A percentile compares a stretch with the other conserved stretches of the same genome.
These are phyloP conservation scores for Sorex maritimensis DNA, from an alignment of 2,797 vertebrate species.

Conservation along the genomic window DNA sequence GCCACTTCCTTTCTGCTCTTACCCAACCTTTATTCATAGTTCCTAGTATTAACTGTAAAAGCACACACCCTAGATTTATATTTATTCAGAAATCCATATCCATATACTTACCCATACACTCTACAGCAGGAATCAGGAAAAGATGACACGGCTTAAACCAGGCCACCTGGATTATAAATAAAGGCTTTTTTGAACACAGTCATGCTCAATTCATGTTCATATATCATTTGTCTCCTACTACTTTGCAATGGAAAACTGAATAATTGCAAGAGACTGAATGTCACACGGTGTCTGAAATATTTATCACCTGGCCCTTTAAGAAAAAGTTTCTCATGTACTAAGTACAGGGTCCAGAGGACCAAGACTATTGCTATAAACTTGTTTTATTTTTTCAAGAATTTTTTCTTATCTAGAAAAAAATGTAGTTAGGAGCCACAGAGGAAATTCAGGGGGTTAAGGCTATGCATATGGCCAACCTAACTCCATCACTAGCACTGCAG, in stretches of 20 bases:
- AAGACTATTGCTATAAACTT: background rate
- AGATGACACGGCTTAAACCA: background rate
- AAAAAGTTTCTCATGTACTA: background rate
- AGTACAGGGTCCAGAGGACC: background rate
- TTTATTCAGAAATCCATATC: background rate
- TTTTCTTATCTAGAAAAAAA: too few relatives aligned
- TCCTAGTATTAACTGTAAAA: background rate
- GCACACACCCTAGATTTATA: background rate
- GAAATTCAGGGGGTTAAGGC: too few relatives aligned
- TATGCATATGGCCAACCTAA: too few relatives aligned
- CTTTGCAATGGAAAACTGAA: background rate
- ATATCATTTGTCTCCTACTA: background rate
- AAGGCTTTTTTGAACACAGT: slow-evolving; percentile 61
- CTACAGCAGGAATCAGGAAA: slow-evolving; percentile 12
- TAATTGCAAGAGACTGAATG: slow-evolving; percentile 23
- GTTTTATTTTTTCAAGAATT: background rate
- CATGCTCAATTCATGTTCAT: background rate
- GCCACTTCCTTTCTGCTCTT: background rate
- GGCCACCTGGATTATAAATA: slow-evolving; percentile 26
- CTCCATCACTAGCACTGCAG: too few relatives aligned
- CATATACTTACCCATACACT: background rate
- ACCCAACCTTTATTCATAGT: background rate
- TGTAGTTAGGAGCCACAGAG: too few relatives aligned
- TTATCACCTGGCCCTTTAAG: slow-evolving; percentile 15
- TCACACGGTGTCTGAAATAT: background rate